Evolutionary conservation across 2,888 invertebrate genomes (phyloP), one percentile per base, ranked within the genome.

Genomic region (Zhuqinia jingwanae): DNA sequence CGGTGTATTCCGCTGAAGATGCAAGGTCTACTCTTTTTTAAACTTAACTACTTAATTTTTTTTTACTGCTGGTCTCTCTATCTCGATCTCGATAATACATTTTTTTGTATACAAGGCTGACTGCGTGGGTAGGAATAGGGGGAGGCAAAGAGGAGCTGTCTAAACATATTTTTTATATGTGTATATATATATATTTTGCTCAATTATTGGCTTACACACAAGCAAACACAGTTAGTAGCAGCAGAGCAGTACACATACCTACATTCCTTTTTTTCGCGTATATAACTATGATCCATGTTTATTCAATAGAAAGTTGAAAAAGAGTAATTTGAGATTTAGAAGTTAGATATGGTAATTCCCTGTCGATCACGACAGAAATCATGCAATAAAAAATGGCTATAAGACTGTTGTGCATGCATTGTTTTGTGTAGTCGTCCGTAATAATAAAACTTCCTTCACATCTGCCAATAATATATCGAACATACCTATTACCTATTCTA

Each of bases 301-400:
- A 36, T 56, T 68, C 30, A 79, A 53, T 79, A 68, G 79, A 79
- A 79, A 79, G 79, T 79, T 79, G 50, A 79, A n/a, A n/a, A 53
- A 50, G 50, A 68, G 58, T 20, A 6, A 15, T 22, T 10, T 58
- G 25, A 53, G 11, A 11, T 3, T 11, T n/a, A n/a, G n/a, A 11
- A 25, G 2, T 13, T 58, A 15, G 22, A 25, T 13, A 58, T 58
- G 20, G 25, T 25, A 13, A 25, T 22, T 58, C 58, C 58, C 58
- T 25, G 10, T 56, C 3, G 20, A 25, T 58, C 58, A 58, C 58
- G 25, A 58, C 11, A 22, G 20, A 56, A 56, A 56, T 20, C 20
- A 20, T 13, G 22, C 25, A 8, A 30, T 1, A 11, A 36, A 36
- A 36, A 36, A 27, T 11, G 22, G 3, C 6, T 27, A 27, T 15